These are phyloP conservation scores for Papilio gigon DNA, from an alignment of 2,888 invertebrate genomes.

Conservation along the genomic window DNA sequence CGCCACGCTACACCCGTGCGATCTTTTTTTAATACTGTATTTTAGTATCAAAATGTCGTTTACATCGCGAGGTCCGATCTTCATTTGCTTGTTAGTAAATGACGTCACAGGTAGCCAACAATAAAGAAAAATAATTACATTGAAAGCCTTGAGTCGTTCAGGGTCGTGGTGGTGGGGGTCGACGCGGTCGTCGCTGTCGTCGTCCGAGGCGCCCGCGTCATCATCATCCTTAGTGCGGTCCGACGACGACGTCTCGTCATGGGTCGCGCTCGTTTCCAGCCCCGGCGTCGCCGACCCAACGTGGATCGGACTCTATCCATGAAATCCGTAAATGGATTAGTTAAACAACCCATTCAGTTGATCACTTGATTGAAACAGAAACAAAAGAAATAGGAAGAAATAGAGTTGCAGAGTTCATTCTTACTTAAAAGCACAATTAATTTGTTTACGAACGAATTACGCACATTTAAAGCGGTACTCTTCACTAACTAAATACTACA, in stretches of 20 bases:
- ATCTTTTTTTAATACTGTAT: too few relatives aligned
- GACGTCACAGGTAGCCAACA: not conserved
- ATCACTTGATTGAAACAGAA: not conserved
- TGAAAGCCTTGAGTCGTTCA: constrained; percentile 97
- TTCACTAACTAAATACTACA: not conserved
- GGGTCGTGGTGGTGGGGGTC: constrained; percentile 95
- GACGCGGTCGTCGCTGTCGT: constrained; percentile 95
- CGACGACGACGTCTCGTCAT: constrained; percentile 94
- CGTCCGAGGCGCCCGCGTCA: constrained; percentile 85
- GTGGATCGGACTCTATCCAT: constrained; percentile 85
- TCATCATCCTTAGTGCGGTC: constrained; percentile 93
- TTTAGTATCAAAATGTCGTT: too few relatives aligned
- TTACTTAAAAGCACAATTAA: not conserved
- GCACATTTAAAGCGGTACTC: not conserved
- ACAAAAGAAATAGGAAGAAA: not conserved
- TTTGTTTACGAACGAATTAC: not conserved
- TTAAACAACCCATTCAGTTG: not conserved
- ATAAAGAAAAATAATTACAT: constrained; percentile 84
- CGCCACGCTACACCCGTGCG: too few relatives aligned
- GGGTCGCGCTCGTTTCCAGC: constrained; percentile 84
- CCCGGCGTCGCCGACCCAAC: constrained; percentile 79
- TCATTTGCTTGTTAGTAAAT: not conserved
- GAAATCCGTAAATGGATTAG: constrained; percentile 8
- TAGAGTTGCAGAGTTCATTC: not conserved
- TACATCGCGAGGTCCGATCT: not conserved